Percentiles rank a stretch among this genome's conserved stretches.
These are phyloP conservation scores for Laticauda laticaudata DNA, from an alignment of 2,113 vertebrate species.

Conservation along the genomic window DNA sequence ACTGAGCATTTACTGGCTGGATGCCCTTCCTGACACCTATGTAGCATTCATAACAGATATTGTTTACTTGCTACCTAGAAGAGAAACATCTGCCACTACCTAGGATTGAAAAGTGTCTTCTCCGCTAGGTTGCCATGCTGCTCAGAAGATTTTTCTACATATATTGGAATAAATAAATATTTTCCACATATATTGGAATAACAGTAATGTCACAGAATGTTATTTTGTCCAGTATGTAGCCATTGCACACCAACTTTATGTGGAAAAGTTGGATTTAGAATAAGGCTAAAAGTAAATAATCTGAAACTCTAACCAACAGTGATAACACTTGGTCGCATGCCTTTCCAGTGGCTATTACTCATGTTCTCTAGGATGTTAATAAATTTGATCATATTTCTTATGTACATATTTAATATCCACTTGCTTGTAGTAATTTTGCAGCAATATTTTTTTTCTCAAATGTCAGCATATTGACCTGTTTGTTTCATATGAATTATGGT, in stretches of 20 bases:
- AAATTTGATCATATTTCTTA: constrained; percentile 62
- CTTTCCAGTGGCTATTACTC: constrained; percentile 60
- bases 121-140: background rate
- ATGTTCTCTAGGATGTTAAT: constrained; percentile 51
- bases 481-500: constrained; percentile 57
- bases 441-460: constrained; percentile 64
- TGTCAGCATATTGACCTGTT: constrained; percentile 62
- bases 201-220: background rate
- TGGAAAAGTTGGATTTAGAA: background rate
- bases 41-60: background rate
- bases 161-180: too few species aligned
- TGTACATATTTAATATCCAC: constrained; percentile 64
- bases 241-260: background rate
- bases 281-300: constrained; percentile 63
- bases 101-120: background rate
- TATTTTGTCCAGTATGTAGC: background rate
- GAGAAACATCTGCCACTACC: background rate
- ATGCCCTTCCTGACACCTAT: background rate
- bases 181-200: background rate
- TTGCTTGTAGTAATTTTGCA: constrained; percentile 50
- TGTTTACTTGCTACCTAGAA: background rate
- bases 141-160: background rate
- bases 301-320: constrained; percentile 47
- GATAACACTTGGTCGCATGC: constrained; percentile 39
- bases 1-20: background rate